phyloP scores from a whole-genome alignment of 2,797 vertebrate species.

The Gymnodraco acuticeps region DNA sequence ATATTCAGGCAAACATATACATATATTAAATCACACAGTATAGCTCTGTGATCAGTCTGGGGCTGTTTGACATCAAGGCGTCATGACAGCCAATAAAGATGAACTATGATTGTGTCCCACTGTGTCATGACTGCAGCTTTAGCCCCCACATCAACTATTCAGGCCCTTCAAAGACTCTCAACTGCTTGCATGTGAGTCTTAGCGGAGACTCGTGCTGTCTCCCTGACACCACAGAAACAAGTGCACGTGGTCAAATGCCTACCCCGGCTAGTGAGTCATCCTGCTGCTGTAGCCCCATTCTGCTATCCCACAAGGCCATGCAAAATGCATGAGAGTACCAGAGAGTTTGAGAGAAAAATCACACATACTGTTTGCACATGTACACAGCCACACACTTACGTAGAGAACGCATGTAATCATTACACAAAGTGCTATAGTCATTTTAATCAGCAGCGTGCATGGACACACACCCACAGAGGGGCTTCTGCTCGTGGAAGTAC shows the following conservation, averaged over 20 bases:
- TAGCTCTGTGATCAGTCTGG: constrained; percentile 13
- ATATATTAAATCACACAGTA: background rate
- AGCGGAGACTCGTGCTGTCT: constrained; percentile 9
- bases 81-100: constrained; percentile 34
- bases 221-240: constrained; percentile 46
- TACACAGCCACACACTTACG: constrained; percentile 22
- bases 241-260: constrained; percentile 42
- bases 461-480: constrained; percentile 17
- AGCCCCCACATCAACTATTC: constrained; percentile 17
- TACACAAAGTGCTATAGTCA: constrained; percentile 35
- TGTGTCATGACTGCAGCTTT: constrained; percentile 25
- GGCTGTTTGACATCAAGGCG: constrained; percentile 31
- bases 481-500: constrained; percentile 37
- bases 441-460: constrained; percentile 47
- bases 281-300: constrained; percentile 42
- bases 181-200: constrained; percentile 7
- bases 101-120: constrained; percentile 33
- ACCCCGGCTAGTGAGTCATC: constrained; percentile 56
- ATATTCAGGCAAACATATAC: background rate
- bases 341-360: constrained; percentile 27
- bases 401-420: constrained; percentile 23
- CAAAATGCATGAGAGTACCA: constrained; percentile 57
- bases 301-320: constrained; percentile 60
- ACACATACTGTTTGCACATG: constrained; percentile 3
- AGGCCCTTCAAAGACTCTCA: constrained; percentile 21